Percentiles rank a stretch among this genome's conserved stretches.
Evolutionary conservation across 1,140 invertebrate genomes (phyloP).

Genomic region (Hycleus phaleratus): DNA sequence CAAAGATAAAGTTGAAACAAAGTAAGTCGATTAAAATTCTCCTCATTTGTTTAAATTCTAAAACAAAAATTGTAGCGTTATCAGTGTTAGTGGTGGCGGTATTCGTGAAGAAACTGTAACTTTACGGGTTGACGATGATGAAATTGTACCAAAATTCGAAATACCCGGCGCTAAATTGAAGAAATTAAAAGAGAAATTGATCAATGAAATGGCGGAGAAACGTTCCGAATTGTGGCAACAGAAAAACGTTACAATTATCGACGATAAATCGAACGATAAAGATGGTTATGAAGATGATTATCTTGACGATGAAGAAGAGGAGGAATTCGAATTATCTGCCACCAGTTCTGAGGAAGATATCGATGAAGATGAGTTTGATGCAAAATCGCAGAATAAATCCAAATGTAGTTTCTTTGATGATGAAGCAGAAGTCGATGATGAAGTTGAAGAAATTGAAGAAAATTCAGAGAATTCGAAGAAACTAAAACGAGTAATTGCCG

Average conservation of each 20-base stretch:
- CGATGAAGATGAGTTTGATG: constrained; percentile 31
- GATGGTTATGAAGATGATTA: constrained; percentile 26
- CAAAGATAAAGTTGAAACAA: constrained; percentile 42
- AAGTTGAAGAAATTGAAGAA: constrained; percentile 35
- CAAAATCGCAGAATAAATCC: constrained; percentile 15
- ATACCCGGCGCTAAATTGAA: constrained; percentile 51
- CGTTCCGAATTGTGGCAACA: constrained; percentile 56
- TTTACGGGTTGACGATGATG: constrained; percentile 36
- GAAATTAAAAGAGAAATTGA: constrained; percentile 54
- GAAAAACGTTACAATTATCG: constrained; percentile 39
- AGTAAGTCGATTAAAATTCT: constrained; percentile 23
- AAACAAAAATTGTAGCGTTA: constrained; percentile 25
- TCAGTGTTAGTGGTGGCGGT: constrained; percentile 39
- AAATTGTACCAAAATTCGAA: constrained; percentile 31
- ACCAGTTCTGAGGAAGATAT: constrained; percentile 35
- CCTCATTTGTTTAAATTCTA: not conserved
- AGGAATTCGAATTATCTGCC: constrained; percentile 34
- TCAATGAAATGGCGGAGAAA: constrained; percentile 53
- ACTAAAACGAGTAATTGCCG: constrained; percentile 35
- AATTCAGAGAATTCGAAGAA: constrained; percentile 27
- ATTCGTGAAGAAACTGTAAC: constrained; percentile 42
- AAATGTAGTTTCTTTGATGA: constrained; percentile 32
- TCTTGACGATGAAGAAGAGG: constrained; percentile 42
- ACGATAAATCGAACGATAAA: constrained; percentile 22
- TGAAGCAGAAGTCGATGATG: constrained; percentile 29